Evolutionary conservation across 2,888 invertebrate species (phyloP), one percentile per base, ranked within the genome.

Genomic region (Noctua comes): DNA sequence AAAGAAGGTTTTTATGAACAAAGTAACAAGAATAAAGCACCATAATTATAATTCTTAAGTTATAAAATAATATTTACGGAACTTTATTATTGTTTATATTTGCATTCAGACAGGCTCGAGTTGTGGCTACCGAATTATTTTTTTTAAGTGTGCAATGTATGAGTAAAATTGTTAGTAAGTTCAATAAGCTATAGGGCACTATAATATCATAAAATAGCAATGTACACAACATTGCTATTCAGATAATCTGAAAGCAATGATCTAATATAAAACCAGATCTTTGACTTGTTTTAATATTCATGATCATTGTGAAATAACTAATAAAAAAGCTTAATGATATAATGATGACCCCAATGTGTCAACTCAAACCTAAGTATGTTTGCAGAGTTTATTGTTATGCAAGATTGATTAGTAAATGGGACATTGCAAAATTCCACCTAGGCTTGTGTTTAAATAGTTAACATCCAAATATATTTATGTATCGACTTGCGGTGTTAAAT

Each of bases 41-140:
- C 16, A 57, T 57, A 51, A 27, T 80, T 51, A 72, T 31, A 27
- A 36, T 40, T 74, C 48, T 40, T 40, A 65, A 40, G 65, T 66
- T 66, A 43, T 43, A 66, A 27, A 31, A 36, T 76, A 54, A 0
- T 76, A 36, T 24, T 66, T 36, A 65, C 16, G n/a, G 18, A 73
- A 48, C 48, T n/a, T 43, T 43, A 51, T 24, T 31, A 46, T 73
- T 27, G 21, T 48, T 66, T 18, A 16, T 27, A 43, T 54, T 71
- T 54, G 51, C 7, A 16, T 62, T n/a, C 16, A 13, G 6, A 40
- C n/a, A 21, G n/a, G 21, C 40, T 74, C n/a, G 21, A 27, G 13
- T 48, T 24, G 62, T 2, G 18, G 31, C 51, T 36, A 59, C 48
- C 59, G 59, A 83, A 79, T 82, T n/a, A 76, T 51, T 66, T 82